These are phyloP conservation scores for Eupithecia subfuscata DNA, from an alignment of 2,888 invertebrate species.

Conservation along the genomic window DNA sequence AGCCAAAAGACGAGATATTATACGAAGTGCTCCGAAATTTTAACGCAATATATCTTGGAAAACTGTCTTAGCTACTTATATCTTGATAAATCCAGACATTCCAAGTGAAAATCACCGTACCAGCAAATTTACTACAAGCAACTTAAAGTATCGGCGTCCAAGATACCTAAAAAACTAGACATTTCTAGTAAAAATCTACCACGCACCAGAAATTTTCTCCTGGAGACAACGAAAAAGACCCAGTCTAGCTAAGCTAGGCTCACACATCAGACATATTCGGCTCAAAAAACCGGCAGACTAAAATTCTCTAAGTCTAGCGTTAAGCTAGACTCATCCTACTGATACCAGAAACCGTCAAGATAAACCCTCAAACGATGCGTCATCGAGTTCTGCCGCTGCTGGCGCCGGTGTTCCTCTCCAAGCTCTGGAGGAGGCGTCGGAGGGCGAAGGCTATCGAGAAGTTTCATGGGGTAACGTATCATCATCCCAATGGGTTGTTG, in stretches of 20 bases:
- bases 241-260: background rate
- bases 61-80: background rate
- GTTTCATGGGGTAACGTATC: slow-evolving; percentile 69
- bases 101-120: background rate
- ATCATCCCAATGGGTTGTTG: background rate
- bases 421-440: slow-evolving; percentile 69
- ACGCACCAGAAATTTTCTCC: background rate
- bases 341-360: slow-evolving; percentile 59
- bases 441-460: slow-evolving; percentile 75
- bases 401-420: slow-evolving; percentile 76
- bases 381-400: slow-evolving; percentile 76
- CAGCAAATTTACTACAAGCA: background rate
- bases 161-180: background rate
- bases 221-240: background rate
- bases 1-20: background rate
- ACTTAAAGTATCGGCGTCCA: background rate
- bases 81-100: background rate
- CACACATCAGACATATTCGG: background rate
- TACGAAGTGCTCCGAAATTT: background rate
- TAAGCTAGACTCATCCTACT: slow-evolving; percentile 40
- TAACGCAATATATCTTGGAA: background rate
- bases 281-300: background rate
- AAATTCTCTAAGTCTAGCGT: slow-evolving; percentile 43
- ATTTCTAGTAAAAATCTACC: background rate
- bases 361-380: slow-evolving; percentile 81